Evolutionary conservation across 37 sponge, comb jelly and placozoan species (phyloP), one percentile per base, ranked within the genome.

Genomic region (Diacarnus erythraeanus): DNA sequence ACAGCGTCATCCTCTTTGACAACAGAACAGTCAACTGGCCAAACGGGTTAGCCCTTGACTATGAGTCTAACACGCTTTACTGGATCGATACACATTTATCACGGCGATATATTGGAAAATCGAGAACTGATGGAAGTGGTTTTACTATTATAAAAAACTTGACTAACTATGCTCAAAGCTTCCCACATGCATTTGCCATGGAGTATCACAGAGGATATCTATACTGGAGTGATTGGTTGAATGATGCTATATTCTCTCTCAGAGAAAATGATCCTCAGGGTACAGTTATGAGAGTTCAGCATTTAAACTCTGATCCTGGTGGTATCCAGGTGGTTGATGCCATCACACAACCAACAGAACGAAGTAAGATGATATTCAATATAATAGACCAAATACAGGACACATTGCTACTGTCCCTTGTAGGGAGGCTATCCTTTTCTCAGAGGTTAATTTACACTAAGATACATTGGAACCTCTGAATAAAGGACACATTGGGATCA

Each of bases 171-270:
- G 8, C 30, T 17, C 23, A 42, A 6, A 42, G 65, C 30, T 34
- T 72, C 26, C 26, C 25, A 57, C 84, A 78, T 57, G 87, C 94
- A 15, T 90, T 73, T 38, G 39, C 83, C 0, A 64, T 93, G 38
- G 65, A 80, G 0, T 25, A 71, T 0, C 86, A 72, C 59, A 73
- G 69, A 25, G 74, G 71, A 26, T n/a, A 44, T 2, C 39, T 90
- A 5, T 93, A 89, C 51, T 93, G 86, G 83, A 76, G 80, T 21
- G 90, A 89, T 54, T 89, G 86, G 87, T 37, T 71, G 34, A 3
- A 3, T 3, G 66, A 65, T 30, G 34, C 66, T 31, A 65, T 65
- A 31, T 65, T 60, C 61, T n/a, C 61, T 60, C 27, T 25, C 21
- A 6, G 27, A 26, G 27, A 5, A 18, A 10, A 3, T 30, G 31